Conservation (phyloP, 1,140 invertebrate species). For the Belonocnema kinseyi region DNA sequence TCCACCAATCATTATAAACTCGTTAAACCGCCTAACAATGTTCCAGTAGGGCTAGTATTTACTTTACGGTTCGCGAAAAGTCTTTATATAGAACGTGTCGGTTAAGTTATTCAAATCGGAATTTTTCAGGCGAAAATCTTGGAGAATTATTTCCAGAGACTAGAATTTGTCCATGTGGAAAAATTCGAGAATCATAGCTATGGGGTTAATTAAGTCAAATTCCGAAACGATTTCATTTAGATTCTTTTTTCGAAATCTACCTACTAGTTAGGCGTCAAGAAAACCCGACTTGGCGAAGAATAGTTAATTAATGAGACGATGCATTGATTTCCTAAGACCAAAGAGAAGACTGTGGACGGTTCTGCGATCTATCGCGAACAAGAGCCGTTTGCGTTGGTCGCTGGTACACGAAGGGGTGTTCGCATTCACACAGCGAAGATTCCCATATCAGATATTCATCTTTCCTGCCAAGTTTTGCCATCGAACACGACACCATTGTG, state of each 20-base stretch:
- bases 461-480: constrained; percentile 54
- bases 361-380: constrained; percentile 12
- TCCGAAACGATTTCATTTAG: not conserved
- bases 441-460: constrained; percentile 63
- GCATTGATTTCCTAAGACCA: constrained; percentile 10
- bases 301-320: constrained; percentile 20
- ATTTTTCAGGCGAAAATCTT: too few species aligned
- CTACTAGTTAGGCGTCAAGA: not conserved
- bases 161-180: not conserved
- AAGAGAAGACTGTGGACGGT: not conserved
- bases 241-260: not conserved
- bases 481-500: constrained; percentile 56
- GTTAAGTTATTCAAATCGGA: too few species aligned
- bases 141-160: too few species aligned
- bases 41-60: too few species aligned
- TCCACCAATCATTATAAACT: constrained; percentile 32
- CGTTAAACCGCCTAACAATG: not conserved
- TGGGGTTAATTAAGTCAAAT: not conserved
- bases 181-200: not conserved
- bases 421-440: constrained; percentile 56
- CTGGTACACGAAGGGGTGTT: constrained; percentile 39
- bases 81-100: too few species aligned
- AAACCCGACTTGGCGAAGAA: not conserved
- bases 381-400: not conserved
- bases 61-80: too few species aligned